Evolutionary conservation across 2,797 vertebrate genomes (phyloP).

Genomic region (Crocidura indochinensis): DNA sequence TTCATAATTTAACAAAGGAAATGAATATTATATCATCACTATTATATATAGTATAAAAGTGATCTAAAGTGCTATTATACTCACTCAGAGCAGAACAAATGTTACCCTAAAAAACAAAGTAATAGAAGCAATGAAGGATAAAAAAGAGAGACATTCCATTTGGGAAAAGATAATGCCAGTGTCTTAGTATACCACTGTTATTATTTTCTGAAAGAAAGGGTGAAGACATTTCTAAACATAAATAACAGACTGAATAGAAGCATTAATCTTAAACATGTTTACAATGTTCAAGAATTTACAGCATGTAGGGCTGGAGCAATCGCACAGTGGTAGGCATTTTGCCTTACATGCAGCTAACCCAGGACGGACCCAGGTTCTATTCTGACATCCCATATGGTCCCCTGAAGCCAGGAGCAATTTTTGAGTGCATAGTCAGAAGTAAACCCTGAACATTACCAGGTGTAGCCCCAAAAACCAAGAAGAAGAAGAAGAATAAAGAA

Average conservation of each 20-base stretch:
- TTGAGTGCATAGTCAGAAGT: too few relatives aligned
- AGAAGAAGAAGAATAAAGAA: too few relatives aligned
- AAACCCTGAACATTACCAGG: too few relatives aligned
- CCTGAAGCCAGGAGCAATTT: too few relatives aligned
- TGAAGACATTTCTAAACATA: neutral
- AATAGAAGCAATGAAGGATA: constrained; percentile 9
- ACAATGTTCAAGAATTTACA: constrained; percentile 18
- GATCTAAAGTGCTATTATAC: neutral
- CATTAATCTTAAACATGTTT: constrained; percentile 34
- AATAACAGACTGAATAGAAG: neutral
- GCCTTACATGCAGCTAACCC: too few relatives aligned
- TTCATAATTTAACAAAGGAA: constrained; percentile 58
- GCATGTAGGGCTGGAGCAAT: neutral
- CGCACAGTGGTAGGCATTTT: too few relatives aligned
- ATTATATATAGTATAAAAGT: neutral
- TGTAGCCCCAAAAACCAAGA: too few relatives aligned
- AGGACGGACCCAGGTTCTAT: too few relatives aligned
- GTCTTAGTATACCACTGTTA: neutral
- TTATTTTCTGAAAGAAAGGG: neutral
- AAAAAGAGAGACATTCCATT: neutral
- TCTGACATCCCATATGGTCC: too few relatives aligned
- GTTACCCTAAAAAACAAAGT: constrained; percentile 2
- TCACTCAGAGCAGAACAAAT: constrained; percentile 32
- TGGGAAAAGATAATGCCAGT: constrained; percentile 5
- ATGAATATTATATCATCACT: neutral